Evolutionary conservation across 2,113 vertebrate genomes (phyloP).

Genomic region (Phasianus colchicus): DNA sequence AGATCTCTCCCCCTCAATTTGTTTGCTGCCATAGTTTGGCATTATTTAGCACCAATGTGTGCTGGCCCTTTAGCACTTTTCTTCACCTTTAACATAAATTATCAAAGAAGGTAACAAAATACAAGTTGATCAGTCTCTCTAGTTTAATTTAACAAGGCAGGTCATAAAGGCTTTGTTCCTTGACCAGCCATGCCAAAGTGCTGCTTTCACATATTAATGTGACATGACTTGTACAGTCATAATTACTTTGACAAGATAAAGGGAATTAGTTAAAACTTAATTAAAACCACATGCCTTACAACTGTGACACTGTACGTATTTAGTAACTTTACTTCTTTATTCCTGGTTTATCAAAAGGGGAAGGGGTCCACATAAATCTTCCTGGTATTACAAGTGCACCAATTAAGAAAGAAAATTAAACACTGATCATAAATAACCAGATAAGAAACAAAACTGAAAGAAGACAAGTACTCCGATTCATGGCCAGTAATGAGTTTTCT

Average conservation of each 20-base stretch:
- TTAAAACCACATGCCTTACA: constrained; percentile 74
- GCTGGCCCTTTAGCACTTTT: constrained; percentile 37
- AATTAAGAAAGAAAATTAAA: constrained; percentile 65
- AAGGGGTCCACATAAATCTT: constrained; percentile 31
- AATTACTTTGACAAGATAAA: constrained; percentile 79
- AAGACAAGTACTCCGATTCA: constrained; percentile 15
- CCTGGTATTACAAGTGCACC: constrained; percentile 5
- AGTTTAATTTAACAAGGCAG: constrained; percentile 73
- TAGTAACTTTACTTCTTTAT: constrained; percentile 59
- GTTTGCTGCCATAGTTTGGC: constrained; percentile 32
- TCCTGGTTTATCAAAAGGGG: constrained; percentile 39
- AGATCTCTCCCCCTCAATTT: constrained; percentile 8
- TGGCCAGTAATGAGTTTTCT: constrained; percentile 21
- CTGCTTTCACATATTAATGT: constrained; percentile 74
- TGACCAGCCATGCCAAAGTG: constrained; percentile 61
- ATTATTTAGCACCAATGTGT: not conserved
- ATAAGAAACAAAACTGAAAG: constrained; percentile 60
- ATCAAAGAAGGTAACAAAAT: constrained; percentile 65
- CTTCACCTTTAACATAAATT: constrained; percentile 68
- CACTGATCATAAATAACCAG: constrained; percentile 45
- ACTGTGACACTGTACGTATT: constrained; percentile 53
- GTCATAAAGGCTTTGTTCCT: constrained; percentile 68
- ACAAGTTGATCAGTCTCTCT: constrained; percentile 59
- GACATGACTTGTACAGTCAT: constrained; percentile 70
- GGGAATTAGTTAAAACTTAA: constrained; percentile 80